Evolutionary conservation across 37 sponge, comb jelly and placozoan species (phyloP).

Genomic region (Chondrilla cf. caribensis): DNA sequence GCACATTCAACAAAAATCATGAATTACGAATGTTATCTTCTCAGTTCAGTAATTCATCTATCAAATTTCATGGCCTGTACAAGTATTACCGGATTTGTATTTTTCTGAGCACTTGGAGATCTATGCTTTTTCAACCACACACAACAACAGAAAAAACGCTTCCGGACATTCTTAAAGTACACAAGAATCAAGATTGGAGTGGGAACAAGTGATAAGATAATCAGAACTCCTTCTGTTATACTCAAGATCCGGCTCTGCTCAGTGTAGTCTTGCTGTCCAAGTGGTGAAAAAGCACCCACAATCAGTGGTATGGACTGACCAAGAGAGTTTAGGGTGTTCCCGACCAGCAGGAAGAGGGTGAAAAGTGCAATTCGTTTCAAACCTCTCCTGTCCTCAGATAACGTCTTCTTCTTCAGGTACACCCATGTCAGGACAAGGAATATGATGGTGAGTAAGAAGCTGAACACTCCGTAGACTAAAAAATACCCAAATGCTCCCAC

Average conservation of each 20-base stretch:
- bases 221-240: background rate
- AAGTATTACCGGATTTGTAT: too few relatives aligned
- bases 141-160: too few relatives aligned
- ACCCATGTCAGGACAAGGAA: background rate
- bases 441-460: background rate
- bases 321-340: background rate
- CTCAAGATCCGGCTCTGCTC: background rate
- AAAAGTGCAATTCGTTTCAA: background rate
- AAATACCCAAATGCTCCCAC: background rate
- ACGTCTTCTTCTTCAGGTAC: background rate
- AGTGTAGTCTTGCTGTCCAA: too few relatives aligned
- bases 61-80: too few relatives aligned
- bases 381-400: background rate
- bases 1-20: too few relatives aligned
- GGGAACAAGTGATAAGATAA: background rate
- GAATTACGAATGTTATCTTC: too few relatives aligned
- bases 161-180: background rate
- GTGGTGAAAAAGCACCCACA: background rate
- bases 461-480: background rate
- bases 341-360: background rate
- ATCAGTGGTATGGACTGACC: background rate
- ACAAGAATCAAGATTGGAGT: background rate
- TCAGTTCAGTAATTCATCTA: too few relatives aligned
- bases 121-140: too few relatives aligned
- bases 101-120: too few relatives aligned